Percentiles rank a stretch among this genome's conserved stretches.
phyloP scores from a whole-genome alignment of 2,888 invertebrate species.

The Nesidiocoris tenuis region DNA sequence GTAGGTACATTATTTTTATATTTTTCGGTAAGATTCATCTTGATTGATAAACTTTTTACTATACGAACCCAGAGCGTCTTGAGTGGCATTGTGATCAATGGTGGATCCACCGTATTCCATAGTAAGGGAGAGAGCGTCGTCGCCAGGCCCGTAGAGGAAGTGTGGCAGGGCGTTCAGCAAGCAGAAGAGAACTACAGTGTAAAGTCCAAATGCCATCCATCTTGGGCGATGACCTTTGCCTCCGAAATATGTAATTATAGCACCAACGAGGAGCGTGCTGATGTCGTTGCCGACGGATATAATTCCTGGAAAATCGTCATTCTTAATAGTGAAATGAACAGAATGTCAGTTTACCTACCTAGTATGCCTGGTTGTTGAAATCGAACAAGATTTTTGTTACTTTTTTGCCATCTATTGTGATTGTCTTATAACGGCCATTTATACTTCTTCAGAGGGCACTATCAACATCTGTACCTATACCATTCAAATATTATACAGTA shows the following conservation, averaged over 20 bases:
- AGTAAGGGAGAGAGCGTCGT: conserved; percentile 64
- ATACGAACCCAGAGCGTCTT: conserved; percentile 6
- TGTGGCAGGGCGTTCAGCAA: conserved; percentile 67
- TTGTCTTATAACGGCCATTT: too few relatives aligned
- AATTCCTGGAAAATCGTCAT: conserved; percentile 59
- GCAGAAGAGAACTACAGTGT: conserved; percentile 65
- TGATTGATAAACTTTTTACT: too few relatives aligned
- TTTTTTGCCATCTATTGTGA: too few relatives aligned
- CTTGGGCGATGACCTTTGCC: conserved; percentile 69
- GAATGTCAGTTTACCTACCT: too few relatives aligned
- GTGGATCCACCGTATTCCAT: conserved; percentile 60
- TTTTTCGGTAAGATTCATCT: too few relatives aligned
- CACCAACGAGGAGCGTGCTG: conserved; percentile 66
- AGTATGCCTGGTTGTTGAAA: too few relatives aligned
- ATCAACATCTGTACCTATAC: too few relatives aligned
- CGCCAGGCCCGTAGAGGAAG: conserved; percentile 67
- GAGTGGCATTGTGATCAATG: conserved; percentile 2
- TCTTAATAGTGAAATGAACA: too few relatives aligned
- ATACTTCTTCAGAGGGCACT: too few relatives aligned
- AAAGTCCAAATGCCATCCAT: conserved; percentile 66
- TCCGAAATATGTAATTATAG: conserved; percentile 67
- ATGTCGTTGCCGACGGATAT: conserved; percentile 73
- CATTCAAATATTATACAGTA: too few relatives aligned
- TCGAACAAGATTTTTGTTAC: too few relatives aligned
- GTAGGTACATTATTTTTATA: too few relatives aligned